Conservation (phyloP, 2,113 vertebrate genomes). For the Hypanus sabinus region DNA sequence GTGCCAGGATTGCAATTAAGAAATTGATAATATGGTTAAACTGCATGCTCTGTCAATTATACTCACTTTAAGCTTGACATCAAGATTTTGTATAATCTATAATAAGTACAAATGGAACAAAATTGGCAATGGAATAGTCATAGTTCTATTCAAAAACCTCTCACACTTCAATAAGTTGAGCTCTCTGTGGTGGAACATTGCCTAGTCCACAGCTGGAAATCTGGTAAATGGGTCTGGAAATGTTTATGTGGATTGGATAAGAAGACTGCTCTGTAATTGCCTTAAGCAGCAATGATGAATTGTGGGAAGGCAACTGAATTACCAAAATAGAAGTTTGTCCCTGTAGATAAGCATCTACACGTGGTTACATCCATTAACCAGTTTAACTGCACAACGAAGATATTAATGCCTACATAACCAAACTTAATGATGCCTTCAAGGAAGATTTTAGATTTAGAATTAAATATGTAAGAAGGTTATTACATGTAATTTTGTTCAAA, state of each 20-base stretch:
- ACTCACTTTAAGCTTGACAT: not conserved
- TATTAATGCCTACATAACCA: not conserved
- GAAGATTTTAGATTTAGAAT: not conserved
- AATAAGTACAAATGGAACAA: not conserved
- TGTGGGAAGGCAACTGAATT: slow-evolving; percentile 1
- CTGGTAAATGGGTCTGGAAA: not conserved
- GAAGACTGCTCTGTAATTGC: not conserved
- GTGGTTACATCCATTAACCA: not conserved
- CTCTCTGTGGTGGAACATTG: not conserved
- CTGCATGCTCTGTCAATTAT: not conserved
- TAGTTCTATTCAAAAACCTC: not conserved
- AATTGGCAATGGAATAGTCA: not conserved
- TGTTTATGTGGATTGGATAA: not conserved
- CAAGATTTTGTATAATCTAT: not conserved
- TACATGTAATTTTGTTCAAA: not conserved
- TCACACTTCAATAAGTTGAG: not conserved
- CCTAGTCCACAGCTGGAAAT: not conserved
- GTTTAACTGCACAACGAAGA: not conserved
- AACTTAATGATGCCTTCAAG: not conserved
- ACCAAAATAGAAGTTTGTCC: not conserved
- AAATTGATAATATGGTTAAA: slow-evolving; percentile 14
- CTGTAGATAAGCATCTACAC: not conserved
- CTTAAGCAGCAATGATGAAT: not conserved
- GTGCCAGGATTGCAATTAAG: slow-evolving; percentile 24
- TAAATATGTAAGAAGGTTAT: not conserved